These are phyloP conservation scores for Danio albolineatus DNA, from an alignment of 2,797 vertebrate genomes.

Conservation along the genomic window DNA sequence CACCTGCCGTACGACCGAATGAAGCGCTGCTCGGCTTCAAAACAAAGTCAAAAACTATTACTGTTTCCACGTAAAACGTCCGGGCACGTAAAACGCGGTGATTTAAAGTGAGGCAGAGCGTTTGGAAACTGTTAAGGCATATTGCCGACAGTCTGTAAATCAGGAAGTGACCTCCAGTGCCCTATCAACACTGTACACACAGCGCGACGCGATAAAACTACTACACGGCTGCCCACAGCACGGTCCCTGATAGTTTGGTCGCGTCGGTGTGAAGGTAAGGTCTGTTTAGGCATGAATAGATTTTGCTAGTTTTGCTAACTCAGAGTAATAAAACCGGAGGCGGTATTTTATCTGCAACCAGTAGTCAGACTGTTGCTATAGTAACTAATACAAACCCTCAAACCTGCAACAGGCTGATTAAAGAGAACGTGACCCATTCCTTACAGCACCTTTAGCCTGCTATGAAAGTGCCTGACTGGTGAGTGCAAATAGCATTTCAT, in stretches of 20 bases:
- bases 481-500: not conserved
- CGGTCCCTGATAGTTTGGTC: not conserved
- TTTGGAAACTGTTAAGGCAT: constrained; percentile 32
- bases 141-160: constrained; percentile 32
- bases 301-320: not conserved
- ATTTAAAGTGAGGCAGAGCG: constrained; percentile 7
- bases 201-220: not conserved
- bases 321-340: constrained; percentile 1
- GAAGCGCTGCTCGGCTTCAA: not conserved
- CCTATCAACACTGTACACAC: constrained; percentile 9
- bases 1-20: constrained; percentile 70
- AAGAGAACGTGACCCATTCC: constrained; percentile 2
- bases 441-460: not conserved
- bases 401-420: constrained; percentile 7
- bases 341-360: constrained; percentile 1
- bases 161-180: constrained; percentile 49
- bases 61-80: not conserved
- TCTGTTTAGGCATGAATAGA: not conserved
- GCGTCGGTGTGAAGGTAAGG: not conserved
- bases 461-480: not conserved
- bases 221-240: not conserved
- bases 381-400: constrained; percentile 15
- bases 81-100: not conserved
- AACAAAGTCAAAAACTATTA: constrained; percentile 3
- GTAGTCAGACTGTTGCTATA: constrained; percentile 10